Conservation (phyloP, 2,888 invertebrate genomes). For the Dasypogon diadema region DNA sequence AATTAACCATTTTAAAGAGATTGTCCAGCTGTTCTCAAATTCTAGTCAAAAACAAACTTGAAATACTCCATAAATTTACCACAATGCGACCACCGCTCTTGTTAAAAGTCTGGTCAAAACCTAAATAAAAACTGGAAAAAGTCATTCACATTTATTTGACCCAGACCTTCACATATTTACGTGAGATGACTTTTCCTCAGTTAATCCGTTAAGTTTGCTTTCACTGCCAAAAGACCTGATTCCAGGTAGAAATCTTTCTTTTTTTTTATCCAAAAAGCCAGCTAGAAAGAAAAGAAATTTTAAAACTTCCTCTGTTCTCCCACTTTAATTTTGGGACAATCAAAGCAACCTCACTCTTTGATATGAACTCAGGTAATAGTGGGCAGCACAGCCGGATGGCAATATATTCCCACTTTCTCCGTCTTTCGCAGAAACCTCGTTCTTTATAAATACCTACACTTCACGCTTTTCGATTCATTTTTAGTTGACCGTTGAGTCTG, state of each 20-base stretch:
- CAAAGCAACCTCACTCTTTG: not conserved
- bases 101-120: not conserved
- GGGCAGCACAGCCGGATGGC: constrained; percentile 54
- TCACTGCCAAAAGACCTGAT: constrained; percentile 28
- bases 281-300: constrained; percentile 31
- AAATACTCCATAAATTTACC: too few species aligned
- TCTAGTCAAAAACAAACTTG: too few species aligned
- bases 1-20: too few species aligned
- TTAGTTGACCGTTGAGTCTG: constrained; percentile 41
- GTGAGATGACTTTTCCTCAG: constrained; percentile 16
- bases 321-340: constrained; percentile 2
- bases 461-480: constrained; percentile 37
- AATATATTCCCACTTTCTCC: constrained; percentile 66
- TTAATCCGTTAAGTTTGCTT: constrained; percentile 15
- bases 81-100: too few species aligned
- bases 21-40: too few species aligned
- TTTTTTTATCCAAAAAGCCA: constrained; percentile 10
- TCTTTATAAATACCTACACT: constrained; percentile 42
- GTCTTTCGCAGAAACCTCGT: constrained; percentile 44
- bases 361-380: constrained; percentile 21
- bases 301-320: constrained; percentile 14
- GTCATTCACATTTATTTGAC: constrained; percentile 35
- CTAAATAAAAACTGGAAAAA: constrained; percentile 22
- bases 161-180: constrained; percentile 49
- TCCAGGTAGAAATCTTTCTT: constrained; percentile 33